Percentiles rank a stretch among this genome's conserved stretches.
phyloP scores from a whole-genome alignment of 2,888 invertebrate species.

The Sesia apiformis region DNA sequence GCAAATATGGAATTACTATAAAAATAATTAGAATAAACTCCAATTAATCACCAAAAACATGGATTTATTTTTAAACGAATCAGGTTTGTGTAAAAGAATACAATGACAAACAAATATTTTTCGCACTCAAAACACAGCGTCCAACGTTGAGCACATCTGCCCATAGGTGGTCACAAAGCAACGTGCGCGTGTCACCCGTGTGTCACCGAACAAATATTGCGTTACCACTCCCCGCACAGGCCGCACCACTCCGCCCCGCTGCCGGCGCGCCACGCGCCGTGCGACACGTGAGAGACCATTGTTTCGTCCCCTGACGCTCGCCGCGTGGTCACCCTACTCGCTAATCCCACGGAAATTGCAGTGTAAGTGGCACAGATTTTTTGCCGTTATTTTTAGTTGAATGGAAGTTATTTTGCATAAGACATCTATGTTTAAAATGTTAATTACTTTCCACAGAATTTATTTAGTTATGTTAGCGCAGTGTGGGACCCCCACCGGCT shows the following conservation, averaged over 20 bases:
- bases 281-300: constrained; percentile 36
- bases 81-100: no score
- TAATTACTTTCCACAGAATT: no score
- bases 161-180: constrained; percentile 49
- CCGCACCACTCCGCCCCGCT: constrained; percentile 10
- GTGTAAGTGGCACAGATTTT: constrained; percentile 44
- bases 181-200: constrained; percentile 63
- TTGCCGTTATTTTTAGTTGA: constrained; percentile 10
- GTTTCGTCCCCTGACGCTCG: constrained; percentile 32
- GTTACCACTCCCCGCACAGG: constrained; percentile 31
- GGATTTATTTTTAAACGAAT: no score
- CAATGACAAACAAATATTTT: no score
- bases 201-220: constrained; percentile 70
- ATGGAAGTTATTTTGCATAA: neutral
- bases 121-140: constrained; percentile 3
- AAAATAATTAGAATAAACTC: no score
- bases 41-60: no score
- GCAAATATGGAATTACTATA: no score
- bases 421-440: no score
- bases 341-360: constrained; percentile 52
- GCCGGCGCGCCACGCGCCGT: constrained; percentile 25
- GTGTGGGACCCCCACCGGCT: no score
- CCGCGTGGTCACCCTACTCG: constrained; percentile 49
- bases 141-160: constrained; percentile 39
- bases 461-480: no score